Percentiles rank a stretch among this genome's conserved stretches.
These are phyloP conservation scores for Acronicta alni DNA, from an alignment of 2,888 invertebrate genomes.

Conservation along the genomic window DNA sequence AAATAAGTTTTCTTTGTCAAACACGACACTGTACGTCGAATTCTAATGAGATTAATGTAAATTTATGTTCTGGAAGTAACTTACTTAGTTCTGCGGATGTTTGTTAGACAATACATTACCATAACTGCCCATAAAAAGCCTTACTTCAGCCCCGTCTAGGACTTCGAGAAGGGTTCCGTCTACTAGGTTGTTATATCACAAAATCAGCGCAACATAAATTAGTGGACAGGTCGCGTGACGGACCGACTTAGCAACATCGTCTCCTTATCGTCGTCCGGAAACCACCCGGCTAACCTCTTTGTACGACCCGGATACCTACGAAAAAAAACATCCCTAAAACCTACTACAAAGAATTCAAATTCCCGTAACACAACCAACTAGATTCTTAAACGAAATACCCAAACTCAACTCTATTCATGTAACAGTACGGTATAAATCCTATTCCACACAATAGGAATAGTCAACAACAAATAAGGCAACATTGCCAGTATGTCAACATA, in stretches of 20 bases:
- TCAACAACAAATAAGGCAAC: conserved; percentile 83
- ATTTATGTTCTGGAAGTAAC: conserved; percentile 42
- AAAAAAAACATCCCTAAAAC: conserved; percentile 70
- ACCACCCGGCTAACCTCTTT: conserved; percentile 72
- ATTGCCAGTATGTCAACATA: conserved; percentile 87
- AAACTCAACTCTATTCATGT: conserved; percentile 75
- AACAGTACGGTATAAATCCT: conserved; percentile 67
- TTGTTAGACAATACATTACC: conserved; percentile 78
- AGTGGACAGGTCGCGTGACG: conserved; percentile 88
- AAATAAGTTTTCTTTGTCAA: conserved; percentile 22
- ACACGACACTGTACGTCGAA: conserved; percentile 36
- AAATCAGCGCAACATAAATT: conserved; percentile 88
- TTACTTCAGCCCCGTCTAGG: conserved; percentile 42
- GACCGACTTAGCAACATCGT: conserved; percentile 81
- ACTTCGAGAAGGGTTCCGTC: conserved; percentile 72
- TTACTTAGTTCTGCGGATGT: conserved; percentile 60
- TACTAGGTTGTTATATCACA: conserved; percentile 76
- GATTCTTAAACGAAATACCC: conserved; percentile 49
- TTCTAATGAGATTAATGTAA: conserved; percentile 48
- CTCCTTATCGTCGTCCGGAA: conserved; percentile 87
- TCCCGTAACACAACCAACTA: conserved; percentile 63
- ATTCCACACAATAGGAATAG: conserved; percentile 62
- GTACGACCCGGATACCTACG: conserved; percentile 43
- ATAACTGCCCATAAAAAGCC: conserved; percentile 68
- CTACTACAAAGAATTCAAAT: conserved; percentile 71